Evolutionary conservation across 1,140 invertebrate species (phyloP).

Genomic region (Drosophila bocki): DNA sequence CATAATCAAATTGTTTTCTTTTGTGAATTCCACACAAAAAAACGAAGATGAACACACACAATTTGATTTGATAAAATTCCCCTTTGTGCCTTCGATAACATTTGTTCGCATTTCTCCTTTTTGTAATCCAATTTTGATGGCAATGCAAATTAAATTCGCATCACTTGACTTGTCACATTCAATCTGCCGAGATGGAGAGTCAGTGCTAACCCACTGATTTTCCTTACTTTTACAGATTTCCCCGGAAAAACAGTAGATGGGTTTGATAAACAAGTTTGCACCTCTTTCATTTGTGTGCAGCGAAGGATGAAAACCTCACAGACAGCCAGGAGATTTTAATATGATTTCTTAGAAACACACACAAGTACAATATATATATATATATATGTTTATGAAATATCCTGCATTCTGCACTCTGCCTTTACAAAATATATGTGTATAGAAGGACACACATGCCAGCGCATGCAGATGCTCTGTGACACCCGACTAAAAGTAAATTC

Average conservation of each 20-base stretch:
- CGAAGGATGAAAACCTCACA: slow-evolving; percentile 34
- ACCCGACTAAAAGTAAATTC: slow-evolving; percentile 80
- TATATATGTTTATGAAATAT: not conserved
- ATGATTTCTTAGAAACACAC: slow-evolving; percentile 31
- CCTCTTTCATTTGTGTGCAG: slow-evolving; percentile 73
- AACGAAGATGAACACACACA: slow-evolving; percentile 10
- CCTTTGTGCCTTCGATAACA: slow-evolving; percentile 40
- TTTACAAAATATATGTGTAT: slow-evolving; percentile 6
- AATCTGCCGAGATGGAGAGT: slow-evolving; percentile 66
- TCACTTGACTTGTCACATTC: slow-evolving; percentile 80
- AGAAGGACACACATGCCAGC: slow-evolving; percentile 26
- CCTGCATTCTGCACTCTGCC: slow-evolving; percentile 5
- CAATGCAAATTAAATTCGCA: slow-evolving; percentile 80
- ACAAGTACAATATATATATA: not conserved
- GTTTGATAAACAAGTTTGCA: slow-evolving; percentile 79
- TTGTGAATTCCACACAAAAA: slow-evolving; percentile 15
- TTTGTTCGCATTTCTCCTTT: slow-evolving; percentile 25
- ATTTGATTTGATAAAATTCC: slow-evolving; percentile 43
- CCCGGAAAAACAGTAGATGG: slow-evolving; percentile 43
- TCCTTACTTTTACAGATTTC: slow-evolving; percentile 12
- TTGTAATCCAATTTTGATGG: slow-evolving; percentile 70
- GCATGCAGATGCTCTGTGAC: slow-evolving; percentile 65
- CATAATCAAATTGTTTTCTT: slow-evolving; percentile 31
- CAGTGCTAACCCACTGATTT: slow-evolving; percentile 4
- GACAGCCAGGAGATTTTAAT: slow-evolving; percentile 36